Evolutionary conservation across 1,140 invertebrate species (phyloP), one percentile per base, ranked within the genome.

Genomic region (Hycleus cichorii): DNA sequence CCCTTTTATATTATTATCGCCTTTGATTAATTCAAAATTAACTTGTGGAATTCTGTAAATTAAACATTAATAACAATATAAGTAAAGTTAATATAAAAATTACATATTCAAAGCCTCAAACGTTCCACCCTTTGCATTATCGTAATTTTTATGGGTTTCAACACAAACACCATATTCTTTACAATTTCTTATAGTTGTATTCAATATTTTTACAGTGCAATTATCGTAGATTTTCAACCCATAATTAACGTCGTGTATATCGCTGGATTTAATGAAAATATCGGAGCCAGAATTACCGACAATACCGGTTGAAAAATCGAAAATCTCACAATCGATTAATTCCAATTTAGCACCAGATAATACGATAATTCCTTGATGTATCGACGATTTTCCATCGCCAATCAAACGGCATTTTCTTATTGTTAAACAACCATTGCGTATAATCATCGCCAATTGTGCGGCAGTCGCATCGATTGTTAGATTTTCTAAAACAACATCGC

Each of bases 301-400:
- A 39, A 73, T 61, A n/a, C 62, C 75, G 26, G 70, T 72, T 2
- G 66, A 68, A 68, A 77, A 76, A 25, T 69, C 67, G 39, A 64
- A 64, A 7, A 78, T 66, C 5, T 71, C 56, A 56, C 75, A 76
- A 60, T 70, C 64, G 6, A 69, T 51, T 1, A 78, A 49, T 8
- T 69, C 53, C 1, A 77, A 47, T 27, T 62, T 58, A 4, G 67
- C 67, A 12, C 66, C 65, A 1, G 68, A 66, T 47, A 75, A 61
- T 8, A 76, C 74, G 3, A 75, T 71, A 40, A 78, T 77, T 39
- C 70, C 77, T 49, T 77, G 74, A 48, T 73, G 68, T 5, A 71
- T 76, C 25, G 70, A 73, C 0, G 71, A 75, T 39, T 56, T 64
- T 1, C 72, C 70, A 51, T 67, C 63, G 0, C 76, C 76, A 11